phyloP scores from a whole-genome alignment of 2,888 invertebrate species.

The Habrosyne pyritoides region DNA sequence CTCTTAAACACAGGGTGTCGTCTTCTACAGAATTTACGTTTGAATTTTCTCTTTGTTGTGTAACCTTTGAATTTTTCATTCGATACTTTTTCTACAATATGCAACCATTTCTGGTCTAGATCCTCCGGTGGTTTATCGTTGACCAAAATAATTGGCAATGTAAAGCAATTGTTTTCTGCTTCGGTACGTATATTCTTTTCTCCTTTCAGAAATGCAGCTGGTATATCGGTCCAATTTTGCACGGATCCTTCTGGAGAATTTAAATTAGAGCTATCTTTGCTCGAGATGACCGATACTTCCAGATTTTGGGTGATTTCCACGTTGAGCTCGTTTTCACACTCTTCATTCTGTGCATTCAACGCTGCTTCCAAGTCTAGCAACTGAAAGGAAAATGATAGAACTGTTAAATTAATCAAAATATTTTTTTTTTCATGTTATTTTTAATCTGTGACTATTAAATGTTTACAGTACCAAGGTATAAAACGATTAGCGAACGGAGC shows the following conservation, averaged over 20 bases:
- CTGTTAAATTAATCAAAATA: not conserved
- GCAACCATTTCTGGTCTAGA: constrained; percentile 67
- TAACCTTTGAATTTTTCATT: constrained; percentile 63
- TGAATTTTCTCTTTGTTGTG: constrained; percentile 59
- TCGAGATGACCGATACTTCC: constrained; percentile 56
- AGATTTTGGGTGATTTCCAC: constrained; percentile 52
- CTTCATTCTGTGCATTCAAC: constrained; percentile 40
- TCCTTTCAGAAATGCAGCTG: constrained; percentile 47
- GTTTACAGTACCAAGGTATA: constrained; percentile 17
- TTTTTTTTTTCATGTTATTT: not conserved
- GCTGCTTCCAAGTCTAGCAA: constrained; percentile 70
- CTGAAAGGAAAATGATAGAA: constrained; percentile 43
- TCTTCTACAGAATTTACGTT: constrained; percentile 69
- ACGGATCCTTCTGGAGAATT: constrained; percentile 48
- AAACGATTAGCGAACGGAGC: constrained; percentile 18
- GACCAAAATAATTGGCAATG: constrained; percentile 70
- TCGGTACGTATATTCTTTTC: constrained; percentile 40
- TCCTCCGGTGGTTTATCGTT: constrained; percentile 74
- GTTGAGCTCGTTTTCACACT: constrained; percentile 48
- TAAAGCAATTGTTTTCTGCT: constrained; percentile 38
- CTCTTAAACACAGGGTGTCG: constrained; percentile 69
- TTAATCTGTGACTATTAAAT: constrained; percentile 11
- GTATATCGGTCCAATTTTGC: constrained; percentile 50
- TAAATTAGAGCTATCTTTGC: constrained; percentile 51
- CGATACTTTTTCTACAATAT: constrained; percentile 55